Evolutionary conservation across 2,888 invertebrate species (phyloP).

Genomic region (Cybosia mesomella): DNA sequence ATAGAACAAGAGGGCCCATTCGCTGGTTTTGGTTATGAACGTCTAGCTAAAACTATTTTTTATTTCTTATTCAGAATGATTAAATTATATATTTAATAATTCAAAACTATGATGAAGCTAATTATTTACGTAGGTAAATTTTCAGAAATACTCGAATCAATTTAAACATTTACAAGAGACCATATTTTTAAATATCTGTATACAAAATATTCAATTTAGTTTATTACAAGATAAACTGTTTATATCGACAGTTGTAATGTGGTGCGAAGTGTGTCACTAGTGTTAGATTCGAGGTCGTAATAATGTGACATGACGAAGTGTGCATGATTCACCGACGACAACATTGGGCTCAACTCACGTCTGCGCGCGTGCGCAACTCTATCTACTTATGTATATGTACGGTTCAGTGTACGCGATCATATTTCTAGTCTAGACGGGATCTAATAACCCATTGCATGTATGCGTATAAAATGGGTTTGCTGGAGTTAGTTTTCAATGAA

Average conservation of each 20-base stretch:
- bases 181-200: not conserved
- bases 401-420: constrained; percentile 39
- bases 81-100: too few species aligned
- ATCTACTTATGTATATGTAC: constrained; percentile 28
- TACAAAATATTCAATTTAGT: constrained; percentile 5
- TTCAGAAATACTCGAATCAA: not conserved
- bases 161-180: not conserved
- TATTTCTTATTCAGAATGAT: too few species aligned
- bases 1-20: too few species aligned
- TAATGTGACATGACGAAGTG: constrained; percentile 77
- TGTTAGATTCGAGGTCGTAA: constrained; percentile 75
- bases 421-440: constrained; percentile 42
- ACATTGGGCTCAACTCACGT: constrained; percentile 50
- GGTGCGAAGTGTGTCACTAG: constrained; percentile 56
- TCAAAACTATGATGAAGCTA: too few species aligned
- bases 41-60: too few species aligned
- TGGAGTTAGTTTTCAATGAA: constrained; percentile 17
- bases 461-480: constrained; percentile 8
- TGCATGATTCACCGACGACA: constrained; percentile 74
- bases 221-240: constrained; percentile 23
- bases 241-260: constrained; percentile 59
- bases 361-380: constrained; percentile 63
- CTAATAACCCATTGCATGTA: constrained; percentile 27
- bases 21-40: too few species aligned
- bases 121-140: too few species aligned